Base-by-base conservation (phyloP, 23 tunicate species). In the Botrylloides violaceus region DNA sequence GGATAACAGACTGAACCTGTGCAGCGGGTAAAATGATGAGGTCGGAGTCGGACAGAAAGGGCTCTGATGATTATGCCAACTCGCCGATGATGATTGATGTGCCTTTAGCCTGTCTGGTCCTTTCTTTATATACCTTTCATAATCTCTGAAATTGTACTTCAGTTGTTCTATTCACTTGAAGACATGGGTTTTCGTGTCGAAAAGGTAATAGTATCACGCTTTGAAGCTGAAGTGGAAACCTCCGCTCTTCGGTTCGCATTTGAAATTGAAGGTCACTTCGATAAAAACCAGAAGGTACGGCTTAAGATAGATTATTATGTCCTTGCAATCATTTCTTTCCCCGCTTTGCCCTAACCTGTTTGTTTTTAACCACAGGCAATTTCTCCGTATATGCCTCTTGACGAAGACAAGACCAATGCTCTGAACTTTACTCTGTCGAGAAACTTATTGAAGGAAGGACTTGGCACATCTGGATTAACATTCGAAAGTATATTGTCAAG, bases 301-400 rank as follows among this genome's bases (percentile, higher is more conserved):
- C 28, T 6, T 22, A 59, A 9, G 53, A 7, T 43, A 15, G 53
- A 9, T 9, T 43, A 7, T 43, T 7, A 15, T 15, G 53, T 43
- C 53, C 53, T 9, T 7, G 53, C 9, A 23, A 59, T 6, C 21
- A 23, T 9, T 7, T 7, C 9, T 59, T 23, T 12, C 7, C 29
- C 28, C 29, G 28, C 18, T 48, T 48, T 48, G 19, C n/a, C n/a
- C n/a, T n/a, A n/a, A n/a, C n/a, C n/a, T n/a, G 21, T n/a, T 59
- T 37, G 21, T 37, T 47, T 9, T 18, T 72, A 15, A 18, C 4
- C 36, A 20, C 77, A 80, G 84, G 77, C 78, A 22, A 26, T 80
- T 19, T 71, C 71, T 31, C 77, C 84, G 1, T 80, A 80, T 59
- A 80, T 68, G 71, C 84, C 84, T 3, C 71, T 76, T 71, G 59